Conservation (phyloP, 1,140 invertebrate genomes). For the Leptinotarsa lineolata region DNA sequence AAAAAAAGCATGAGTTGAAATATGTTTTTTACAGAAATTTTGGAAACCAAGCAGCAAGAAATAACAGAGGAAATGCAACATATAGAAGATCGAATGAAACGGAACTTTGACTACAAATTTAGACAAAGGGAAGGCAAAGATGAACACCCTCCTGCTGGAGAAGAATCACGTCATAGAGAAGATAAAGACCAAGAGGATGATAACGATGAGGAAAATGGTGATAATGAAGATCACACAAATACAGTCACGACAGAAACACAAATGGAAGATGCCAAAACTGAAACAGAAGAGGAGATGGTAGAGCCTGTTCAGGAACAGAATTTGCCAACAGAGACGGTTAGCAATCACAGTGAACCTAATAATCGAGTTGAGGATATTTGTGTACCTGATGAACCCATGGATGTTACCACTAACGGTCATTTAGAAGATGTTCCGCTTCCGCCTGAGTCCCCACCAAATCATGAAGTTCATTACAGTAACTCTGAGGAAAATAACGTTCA, state of each 20-base stretch:
- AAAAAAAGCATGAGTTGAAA: not conserved
- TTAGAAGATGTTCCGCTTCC: not conserved
- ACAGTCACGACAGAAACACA: not conserved
- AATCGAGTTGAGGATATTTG: not conserved
- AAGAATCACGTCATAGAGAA: conserved; percentile 37
- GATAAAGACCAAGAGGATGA: conserved; percentile 23
- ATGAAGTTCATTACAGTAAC: not conserved
- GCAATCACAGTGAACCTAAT: not conserved
- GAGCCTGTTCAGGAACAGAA: not conserved
- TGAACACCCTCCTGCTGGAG: conserved; percentile 48
- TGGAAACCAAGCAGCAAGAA: conserved; percentile 53
- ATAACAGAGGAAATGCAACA: conserved; percentile 50
- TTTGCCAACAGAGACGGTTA: not conserved
- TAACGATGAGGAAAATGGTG: conserved; percentile 26
- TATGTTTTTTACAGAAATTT: conserved; percentile 54
- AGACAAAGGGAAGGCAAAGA: conserved; percentile 32
- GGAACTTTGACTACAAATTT: conserved; percentile 44
- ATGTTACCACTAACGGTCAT: not conserved
- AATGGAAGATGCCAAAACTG: not conserved
- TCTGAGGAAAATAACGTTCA: conserved; percentile 9
- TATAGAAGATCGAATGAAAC: conserved; percentile 51
- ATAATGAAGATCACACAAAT: conserved; percentile 26
- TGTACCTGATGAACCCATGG: conserved; percentile 11
- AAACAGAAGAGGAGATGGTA: not conserved
- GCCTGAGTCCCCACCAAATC: not conserved